Conservation (phyloP, 2,888 invertebrate species). For the Elysia crispata region DNA sequence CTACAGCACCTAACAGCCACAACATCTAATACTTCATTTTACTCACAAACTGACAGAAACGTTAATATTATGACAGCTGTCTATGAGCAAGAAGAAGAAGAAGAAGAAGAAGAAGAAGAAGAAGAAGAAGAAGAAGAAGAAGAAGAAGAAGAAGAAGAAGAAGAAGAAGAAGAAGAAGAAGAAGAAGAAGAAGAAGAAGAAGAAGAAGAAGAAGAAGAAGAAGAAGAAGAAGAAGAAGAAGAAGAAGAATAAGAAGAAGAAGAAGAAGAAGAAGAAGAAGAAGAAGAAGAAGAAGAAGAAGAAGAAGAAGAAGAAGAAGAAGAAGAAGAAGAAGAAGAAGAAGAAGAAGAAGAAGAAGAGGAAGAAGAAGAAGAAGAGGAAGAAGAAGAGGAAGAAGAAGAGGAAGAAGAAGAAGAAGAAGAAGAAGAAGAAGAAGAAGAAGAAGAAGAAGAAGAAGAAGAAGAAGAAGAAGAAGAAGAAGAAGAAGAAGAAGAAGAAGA, state of each 20-base stretch:
- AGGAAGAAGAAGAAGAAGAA: not conserved
- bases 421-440: not conserved
- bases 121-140: too few species aligned
- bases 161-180: too few species aligned
- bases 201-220: too few species aligned
- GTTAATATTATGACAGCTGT: not conserved
- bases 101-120: too few species aligned
- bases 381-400: not conserved
- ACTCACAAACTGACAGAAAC: not conserved
- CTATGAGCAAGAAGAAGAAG: too few species aligned
- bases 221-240: not conserved
- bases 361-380: slow-evolving; percentile 1
- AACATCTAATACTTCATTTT: not conserved
- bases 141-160: too few species aligned
- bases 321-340: slow-evolving; percentile 6
- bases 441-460: not conserved
- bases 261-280: not conserved
- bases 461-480: slow-evolving; percentile 1
- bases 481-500: not conserved
- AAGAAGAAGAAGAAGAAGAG: not conserved
- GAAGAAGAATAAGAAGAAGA: too few species aligned
- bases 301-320: not conserved
- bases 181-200: too few species aligned
- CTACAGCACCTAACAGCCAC: too few species aligned
- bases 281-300: not conserved